These are phyloP conservation scores for Malacoraja senta DNA, from an alignment of 2,797 vertebrate genomes.

Conservation along the genomic window DNA sequence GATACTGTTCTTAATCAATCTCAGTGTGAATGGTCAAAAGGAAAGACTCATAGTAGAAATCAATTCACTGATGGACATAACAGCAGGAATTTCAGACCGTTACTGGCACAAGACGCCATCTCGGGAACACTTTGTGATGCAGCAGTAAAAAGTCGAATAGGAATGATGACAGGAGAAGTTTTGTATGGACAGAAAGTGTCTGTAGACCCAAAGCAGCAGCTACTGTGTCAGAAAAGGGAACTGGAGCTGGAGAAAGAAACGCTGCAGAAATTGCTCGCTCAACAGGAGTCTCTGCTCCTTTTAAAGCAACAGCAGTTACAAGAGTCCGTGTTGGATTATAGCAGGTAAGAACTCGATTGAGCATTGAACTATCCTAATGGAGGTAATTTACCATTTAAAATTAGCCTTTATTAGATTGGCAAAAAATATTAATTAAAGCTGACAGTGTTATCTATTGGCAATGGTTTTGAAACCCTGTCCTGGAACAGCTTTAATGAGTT, in stretches of 20 bases:
- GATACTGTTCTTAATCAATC: neutral
- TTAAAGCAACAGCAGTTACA: conserved; percentile 73
- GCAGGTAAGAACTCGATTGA: conserved; percentile 60
- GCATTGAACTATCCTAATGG: conserved; percentile 21
- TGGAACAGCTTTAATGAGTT: conserved; percentile 20
- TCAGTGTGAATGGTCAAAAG: neutral
- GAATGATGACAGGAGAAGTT: conserved; percentile 16
- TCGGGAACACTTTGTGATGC: neutral
- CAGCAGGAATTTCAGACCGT: neutral
- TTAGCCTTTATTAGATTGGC: conserved; percentile 22
- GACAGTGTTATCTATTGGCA: conserved; percentile 6
- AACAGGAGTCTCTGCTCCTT: conserved; percentile 77
- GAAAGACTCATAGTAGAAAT: neutral
- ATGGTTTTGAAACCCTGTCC: conserved; percentile 12
- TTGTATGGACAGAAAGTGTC: conserved; percentile 49
- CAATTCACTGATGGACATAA: neutral
- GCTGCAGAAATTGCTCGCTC: conserved; percentile 72
- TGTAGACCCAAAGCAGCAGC: conserved; percentile 70
- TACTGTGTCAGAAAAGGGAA: conserved; percentile 86
- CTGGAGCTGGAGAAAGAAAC: conserved; percentile 81
- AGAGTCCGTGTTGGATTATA: conserved; percentile 66
- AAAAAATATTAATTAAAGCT: conserved; percentile 25
- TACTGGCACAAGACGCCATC: neutral
- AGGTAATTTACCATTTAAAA: neutral
- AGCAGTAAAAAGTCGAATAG: neutral